A percentile compares a stretch with the other conserved stretches of the same genome.
Conservation (phyloP, 1,140 invertebrate genomes). For the Schmidtea mediterranea region DNA sequence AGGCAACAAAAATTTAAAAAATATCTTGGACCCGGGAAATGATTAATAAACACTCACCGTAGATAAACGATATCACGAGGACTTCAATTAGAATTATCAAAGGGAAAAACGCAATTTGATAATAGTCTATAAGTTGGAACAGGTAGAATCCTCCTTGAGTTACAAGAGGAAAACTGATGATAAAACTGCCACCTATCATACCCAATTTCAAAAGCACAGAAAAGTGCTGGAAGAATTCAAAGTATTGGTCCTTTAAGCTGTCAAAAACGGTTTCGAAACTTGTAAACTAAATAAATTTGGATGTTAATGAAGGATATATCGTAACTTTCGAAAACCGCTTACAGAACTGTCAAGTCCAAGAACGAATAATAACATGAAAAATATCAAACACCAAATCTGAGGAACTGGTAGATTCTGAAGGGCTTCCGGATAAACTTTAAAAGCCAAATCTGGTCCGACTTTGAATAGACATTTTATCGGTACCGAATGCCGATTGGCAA, state of each 20-base stretch:
- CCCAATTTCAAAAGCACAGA: background rate
- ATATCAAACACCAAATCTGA: constrained; percentile 47
- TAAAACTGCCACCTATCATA: background rate
- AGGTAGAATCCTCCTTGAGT: background rate
- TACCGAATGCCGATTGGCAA: constrained; percentile 19
- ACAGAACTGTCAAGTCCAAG: constrained; percentile 10
- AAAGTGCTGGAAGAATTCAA: background rate
- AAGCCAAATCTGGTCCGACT: constrained; percentile 46
- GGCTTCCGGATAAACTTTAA: constrained; percentile 52
- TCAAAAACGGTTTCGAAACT: background rate
- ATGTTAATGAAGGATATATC: too few species aligned
- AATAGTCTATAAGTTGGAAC: background rate
- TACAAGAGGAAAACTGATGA: background rate
- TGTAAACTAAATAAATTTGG: background rate
- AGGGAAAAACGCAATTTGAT: background rate
- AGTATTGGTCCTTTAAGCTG: background rate
- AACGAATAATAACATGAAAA: constrained; percentile 34
- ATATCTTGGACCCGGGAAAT: too few species aligned
- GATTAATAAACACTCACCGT: background rate
- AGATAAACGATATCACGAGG: background rate
- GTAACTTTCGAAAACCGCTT: background rate
- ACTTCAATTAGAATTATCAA: background rate
- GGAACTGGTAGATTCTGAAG: constrained; percentile 44
- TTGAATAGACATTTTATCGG: constrained; percentile 31
- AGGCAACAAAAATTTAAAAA: background rate